These are phyloP conservation scores for Cheirogaleus major DNA, from an alignment of 2,797 vertebrate genomes.

Conservation along the genomic window DNA sequence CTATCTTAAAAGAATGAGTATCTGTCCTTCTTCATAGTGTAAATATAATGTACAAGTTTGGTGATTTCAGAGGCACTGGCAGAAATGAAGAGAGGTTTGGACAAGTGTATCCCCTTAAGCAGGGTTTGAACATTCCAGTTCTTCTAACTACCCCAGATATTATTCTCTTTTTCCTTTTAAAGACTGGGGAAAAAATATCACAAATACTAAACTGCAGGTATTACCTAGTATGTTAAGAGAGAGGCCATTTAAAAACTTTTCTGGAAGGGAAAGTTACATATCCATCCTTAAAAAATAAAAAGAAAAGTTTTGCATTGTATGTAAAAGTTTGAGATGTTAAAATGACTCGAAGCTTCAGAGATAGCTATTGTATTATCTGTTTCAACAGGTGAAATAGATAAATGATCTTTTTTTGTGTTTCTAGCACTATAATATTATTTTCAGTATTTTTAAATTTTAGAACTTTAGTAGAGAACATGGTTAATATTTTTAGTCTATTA, in stretches of 20 bases:
- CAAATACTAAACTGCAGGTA: neutral
- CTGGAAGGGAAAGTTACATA: neutral
- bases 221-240: neutral
- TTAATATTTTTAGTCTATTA: constrained; percentile 25
- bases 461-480: neutral
- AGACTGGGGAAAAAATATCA: neutral
- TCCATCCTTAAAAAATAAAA: neutral
- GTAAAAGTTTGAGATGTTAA: neutral
- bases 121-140: neutral
- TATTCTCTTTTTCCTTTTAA: neutral
- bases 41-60: neutral
- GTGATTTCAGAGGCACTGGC: neutral
- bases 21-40: neutral
- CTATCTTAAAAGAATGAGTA: neutral
- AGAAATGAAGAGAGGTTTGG: neutral
- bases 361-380: neutral
- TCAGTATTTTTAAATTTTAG: neutral
- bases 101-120: neutral
- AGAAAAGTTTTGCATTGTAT: neutral
- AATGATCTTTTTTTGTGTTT: neutral
- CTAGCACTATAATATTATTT: neutral
- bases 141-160: neutral
- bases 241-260: neutral
- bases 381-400: neutral
- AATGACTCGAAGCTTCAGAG: neutral